These are phyloP conservation scores for Clupea harengus DNA, from an alignment of 2,113 vertebrate genomes.

Conservation along the genomic window DNA sequence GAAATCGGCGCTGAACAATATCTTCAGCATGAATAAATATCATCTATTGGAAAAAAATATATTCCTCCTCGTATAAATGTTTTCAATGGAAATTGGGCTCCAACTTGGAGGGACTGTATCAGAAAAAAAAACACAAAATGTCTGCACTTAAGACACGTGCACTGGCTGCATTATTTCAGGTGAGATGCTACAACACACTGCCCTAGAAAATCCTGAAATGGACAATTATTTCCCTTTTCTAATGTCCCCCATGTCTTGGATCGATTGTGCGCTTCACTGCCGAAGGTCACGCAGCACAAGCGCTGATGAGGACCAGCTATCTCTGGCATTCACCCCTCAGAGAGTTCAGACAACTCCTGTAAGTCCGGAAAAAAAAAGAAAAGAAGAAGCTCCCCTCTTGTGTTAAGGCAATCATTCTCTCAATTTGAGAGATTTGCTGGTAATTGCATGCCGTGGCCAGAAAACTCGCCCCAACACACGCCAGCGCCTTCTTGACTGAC, in stretches of 20 bases:
- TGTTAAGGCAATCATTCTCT: constrained; percentile 18
- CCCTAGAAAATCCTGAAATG: background rate
- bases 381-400: background rate
- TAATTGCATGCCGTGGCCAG: background rate
- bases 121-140: background rate
- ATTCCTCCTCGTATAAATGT: background rate
- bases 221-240: background rate
- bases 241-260: constrained; percentile 3
- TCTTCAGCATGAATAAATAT: background rate
- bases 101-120: background rate
- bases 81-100: background rate
- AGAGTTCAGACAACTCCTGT: background rate
- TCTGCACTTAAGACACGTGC: background rate
- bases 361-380: background rate
- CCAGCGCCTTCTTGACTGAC: background rate
- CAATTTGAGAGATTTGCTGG: background rate
- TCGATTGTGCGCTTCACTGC: background rate
- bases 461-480: background rate
- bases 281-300: background rate
- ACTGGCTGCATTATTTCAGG: background rate
- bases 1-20: background rate
- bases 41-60: background rate
- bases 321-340: background rate
- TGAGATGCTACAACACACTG: background rate
- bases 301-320: constrained; percentile 1